phyloP scores from a whole-genome alignment of 2,113 vertebrate genomes.

The Amia ocellicauda region DNA sequence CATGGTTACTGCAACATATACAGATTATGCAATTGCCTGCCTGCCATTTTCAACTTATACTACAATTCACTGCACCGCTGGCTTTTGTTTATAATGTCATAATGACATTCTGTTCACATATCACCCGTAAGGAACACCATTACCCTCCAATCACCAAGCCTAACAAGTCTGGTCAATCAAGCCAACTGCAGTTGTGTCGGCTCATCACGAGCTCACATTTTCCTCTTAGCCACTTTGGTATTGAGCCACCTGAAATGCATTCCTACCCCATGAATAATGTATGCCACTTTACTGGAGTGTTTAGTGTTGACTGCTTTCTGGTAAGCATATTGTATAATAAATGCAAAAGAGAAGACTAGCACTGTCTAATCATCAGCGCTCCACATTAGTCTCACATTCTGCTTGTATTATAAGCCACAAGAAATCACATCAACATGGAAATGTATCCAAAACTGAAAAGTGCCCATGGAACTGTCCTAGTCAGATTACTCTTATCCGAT shows the following conservation, averaged over 20 bases:
- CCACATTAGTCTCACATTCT: no score
- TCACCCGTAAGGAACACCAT: conserved; percentile 3
- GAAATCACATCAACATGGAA: no score
- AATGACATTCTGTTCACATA: background rate
- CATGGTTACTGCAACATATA: background rate
- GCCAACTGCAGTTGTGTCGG: background rate
- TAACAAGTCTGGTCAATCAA: background rate
- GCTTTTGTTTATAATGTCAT: background rate
- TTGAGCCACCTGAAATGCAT: background rate
- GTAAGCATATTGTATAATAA: background rate
- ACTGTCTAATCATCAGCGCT: background rate
- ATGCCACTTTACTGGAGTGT: background rate
- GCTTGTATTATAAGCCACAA: no score
- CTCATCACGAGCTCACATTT: background rate
- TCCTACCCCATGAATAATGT: background rate
- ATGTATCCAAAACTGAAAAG: no score
- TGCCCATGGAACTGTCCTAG: no score
- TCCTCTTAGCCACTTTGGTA: conserved; percentile 4
- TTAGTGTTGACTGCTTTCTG: background rate
- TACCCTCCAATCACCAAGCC: background rate
- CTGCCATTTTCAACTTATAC: background rate
- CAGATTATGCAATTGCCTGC: conserved; percentile 4
- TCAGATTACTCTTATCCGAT: no score
- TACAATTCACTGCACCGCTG: background rate
- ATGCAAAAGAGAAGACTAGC: background rate